phyloP scores from a whole-genome alignment of 2,888 invertebrate species.

The Cosmia pyralina region DNA sequence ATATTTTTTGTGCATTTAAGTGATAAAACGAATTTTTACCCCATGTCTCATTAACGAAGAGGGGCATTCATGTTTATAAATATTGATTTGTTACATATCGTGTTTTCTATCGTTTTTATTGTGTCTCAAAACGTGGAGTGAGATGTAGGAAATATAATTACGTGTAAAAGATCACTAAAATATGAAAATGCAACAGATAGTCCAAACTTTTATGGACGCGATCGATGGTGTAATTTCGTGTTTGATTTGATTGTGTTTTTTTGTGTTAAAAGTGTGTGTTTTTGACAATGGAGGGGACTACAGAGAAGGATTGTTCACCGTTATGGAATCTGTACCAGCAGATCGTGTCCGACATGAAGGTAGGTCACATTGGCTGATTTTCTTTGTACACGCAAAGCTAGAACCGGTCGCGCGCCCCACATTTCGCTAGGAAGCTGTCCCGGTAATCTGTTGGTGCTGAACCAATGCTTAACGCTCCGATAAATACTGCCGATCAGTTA shows the following conservation, averaged over 20 bases:
- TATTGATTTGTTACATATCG: constrained; percentile 86
- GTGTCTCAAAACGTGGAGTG: constrained; percentile 77
- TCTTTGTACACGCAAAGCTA: constrained; percentile 63
- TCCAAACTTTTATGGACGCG: constrained; percentile 77
- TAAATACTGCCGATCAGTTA: constrained; percentile 49
- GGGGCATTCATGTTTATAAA: constrained; percentile 88
- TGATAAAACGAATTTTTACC: constrained; percentile 68
- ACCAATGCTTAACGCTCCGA: constrained; percentile 70
- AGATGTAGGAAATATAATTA: constrained; percentile 81
- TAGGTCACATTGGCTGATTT: constrained; percentile 86
- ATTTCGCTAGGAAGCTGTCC: constrained; percentile 74
- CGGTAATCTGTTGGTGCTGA: constrained; percentile 76
- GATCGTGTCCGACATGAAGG: constrained; percentile 99
- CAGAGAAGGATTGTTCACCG: constrained; percentile 96
- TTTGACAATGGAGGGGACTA: constrained; percentile 92
- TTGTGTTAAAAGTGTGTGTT: constrained; percentile 76
- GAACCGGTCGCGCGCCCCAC: constrained; percentile 71
- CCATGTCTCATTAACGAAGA: constrained; percentile 75
- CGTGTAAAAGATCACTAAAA: constrained; percentile 63
- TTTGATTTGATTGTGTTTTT: constrained; percentile 77
- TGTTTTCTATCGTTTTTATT: constrained; percentile 71
- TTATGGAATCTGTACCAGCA: constrained; percentile 98
- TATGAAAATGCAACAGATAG: constrained; percentile 84
- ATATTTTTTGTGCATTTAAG: constrained; percentile 66
- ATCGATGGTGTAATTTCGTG: constrained; percentile 74